Conservation (phyloP, 2,888 invertebrate genomes). For the Lamellibrachia columna region DNA sequence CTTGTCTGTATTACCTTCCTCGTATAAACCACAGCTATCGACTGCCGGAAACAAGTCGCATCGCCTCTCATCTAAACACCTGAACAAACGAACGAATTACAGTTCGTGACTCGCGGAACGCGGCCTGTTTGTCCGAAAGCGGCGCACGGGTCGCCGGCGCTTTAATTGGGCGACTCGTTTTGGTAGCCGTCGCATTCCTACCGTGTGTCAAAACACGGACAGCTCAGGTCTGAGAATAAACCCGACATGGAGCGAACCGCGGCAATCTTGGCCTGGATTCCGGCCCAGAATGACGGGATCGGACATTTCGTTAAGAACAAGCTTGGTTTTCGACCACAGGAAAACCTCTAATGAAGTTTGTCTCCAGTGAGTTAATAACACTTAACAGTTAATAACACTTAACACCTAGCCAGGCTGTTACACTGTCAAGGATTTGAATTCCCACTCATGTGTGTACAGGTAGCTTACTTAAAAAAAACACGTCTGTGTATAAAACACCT, state of each 20-base stretch:
- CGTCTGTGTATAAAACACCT: too few relatives aligned
- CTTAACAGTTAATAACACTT: too few relatives aligned
- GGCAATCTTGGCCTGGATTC: neutral
- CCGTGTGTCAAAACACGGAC: neutral
- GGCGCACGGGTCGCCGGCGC: neutral
- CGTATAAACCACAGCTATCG: neutral
- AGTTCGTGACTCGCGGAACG: neutral
- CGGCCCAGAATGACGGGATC: neutral
- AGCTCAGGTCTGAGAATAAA: neutral
- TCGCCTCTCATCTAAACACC: neutral
- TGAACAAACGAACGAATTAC: neutral
- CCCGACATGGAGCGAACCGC: neutral
- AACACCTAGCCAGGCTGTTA: too few relatives aligned
- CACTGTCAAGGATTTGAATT: too few relatives aligned
- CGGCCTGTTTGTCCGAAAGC: neutral
- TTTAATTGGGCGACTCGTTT: neutral
- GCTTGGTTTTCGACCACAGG: neutral
- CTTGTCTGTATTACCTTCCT: neutral
- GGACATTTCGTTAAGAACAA: neutral
- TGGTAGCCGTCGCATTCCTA: neutral
- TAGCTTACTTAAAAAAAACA: too few relatives aligned
- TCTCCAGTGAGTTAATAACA: too few relatives aligned
- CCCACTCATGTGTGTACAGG: too few relatives aligned
- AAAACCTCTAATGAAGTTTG: neutral
- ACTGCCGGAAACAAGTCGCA: slow-evolving; percentile 2